These are phyloP conservation scores for Chloropsis hardwickii DNA, from an alignment of 2,113 vertebrate species.

Conservation along the genomic window DNA sequence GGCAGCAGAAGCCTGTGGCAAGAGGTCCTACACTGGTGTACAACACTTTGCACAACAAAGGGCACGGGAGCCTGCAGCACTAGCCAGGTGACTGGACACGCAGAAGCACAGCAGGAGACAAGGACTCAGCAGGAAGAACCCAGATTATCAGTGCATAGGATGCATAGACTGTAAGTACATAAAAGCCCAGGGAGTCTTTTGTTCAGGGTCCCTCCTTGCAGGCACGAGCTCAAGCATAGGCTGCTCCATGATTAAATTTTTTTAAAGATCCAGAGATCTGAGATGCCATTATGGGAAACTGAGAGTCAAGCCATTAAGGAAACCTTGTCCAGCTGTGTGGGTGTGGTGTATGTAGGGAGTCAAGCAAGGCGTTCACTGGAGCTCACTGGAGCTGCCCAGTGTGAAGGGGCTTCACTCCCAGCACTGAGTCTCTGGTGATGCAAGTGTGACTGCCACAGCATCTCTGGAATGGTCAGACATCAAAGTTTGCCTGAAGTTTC, in stretches of 20 bases:
- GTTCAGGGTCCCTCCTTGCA: not conserved
- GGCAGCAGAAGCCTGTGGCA: not conserved
- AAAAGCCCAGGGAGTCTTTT: not conserved
- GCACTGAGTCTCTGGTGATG: not conserved
- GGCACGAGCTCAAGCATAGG: not conserved
- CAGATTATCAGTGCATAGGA: not conserved
- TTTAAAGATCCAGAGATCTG: not conserved
- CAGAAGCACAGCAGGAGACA: not conserved
- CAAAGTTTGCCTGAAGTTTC: not conserved
- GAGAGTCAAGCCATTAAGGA: not conserved
- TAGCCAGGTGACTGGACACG: not conserved
- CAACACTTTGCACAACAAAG: not conserved
- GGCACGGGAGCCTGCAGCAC: rapidly evolving
- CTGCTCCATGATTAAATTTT: not conserved
- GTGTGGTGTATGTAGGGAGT: not conserved
- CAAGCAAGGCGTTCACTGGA: too few species aligned
- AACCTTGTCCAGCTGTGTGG: not conserved
- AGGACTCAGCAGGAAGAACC: not conserved
- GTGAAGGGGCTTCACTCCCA: not conserved
- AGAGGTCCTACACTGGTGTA: not conserved
- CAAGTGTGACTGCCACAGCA: not conserved
- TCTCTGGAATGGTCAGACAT: not conserved
- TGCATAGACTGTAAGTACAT: not conserved
- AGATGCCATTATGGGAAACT: not conserved
- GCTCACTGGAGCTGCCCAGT: not conserved